These are phyloP conservation scores for Pteropus alecto DNA, from an alignment of 2,113 vertebrate species.

Conservation along the genomic window DNA sequence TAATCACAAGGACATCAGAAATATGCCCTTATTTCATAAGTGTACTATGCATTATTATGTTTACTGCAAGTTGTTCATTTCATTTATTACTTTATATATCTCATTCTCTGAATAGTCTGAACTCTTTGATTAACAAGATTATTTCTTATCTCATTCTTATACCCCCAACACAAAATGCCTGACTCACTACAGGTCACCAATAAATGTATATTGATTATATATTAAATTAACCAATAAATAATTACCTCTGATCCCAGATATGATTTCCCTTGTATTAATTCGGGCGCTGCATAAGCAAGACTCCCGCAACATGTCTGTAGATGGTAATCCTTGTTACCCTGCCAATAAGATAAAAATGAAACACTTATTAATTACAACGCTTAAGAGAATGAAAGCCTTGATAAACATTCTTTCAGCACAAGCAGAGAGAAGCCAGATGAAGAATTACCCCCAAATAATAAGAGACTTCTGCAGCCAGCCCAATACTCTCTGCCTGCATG, in stretches of 20 bases:
- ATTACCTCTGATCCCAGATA: conserved; percentile 96
- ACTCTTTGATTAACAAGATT: conserved; percentile 1
- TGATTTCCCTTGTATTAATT: conserved; percentile 95
- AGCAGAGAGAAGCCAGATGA: conserved; percentile 18
- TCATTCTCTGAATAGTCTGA: conserved; percentile 23
- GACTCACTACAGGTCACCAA: neutral
- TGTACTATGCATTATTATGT: neutral
- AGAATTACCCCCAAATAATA: neutral
- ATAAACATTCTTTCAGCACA: conserved; percentile 24
- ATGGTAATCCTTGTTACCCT: conserved; percentile 93
- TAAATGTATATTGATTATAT: neutral
- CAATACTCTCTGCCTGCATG: neutral
- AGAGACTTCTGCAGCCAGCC: neutral
- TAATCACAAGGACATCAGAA: neutral
- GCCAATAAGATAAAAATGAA: conserved; percentile 51
- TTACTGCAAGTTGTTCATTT: conserved; percentile 3
- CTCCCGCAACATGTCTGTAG: conserved; percentile 95
- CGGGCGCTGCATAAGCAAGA: conserved; percentile 96
- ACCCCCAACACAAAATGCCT: neutral
- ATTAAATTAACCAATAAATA: conserved; percentile 2
- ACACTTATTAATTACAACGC: neutral
- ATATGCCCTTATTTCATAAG: neutral
- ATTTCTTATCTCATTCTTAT: conserved; percentile 3
- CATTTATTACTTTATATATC: neutral
- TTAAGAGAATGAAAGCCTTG: conserved; percentile 20